Percentiles rank a stretch among this genome's conserved stretches.
Conservation (phyloP, 2,113 vertebrate genomes). For the Epinephelus lanceolatus region DNA sequence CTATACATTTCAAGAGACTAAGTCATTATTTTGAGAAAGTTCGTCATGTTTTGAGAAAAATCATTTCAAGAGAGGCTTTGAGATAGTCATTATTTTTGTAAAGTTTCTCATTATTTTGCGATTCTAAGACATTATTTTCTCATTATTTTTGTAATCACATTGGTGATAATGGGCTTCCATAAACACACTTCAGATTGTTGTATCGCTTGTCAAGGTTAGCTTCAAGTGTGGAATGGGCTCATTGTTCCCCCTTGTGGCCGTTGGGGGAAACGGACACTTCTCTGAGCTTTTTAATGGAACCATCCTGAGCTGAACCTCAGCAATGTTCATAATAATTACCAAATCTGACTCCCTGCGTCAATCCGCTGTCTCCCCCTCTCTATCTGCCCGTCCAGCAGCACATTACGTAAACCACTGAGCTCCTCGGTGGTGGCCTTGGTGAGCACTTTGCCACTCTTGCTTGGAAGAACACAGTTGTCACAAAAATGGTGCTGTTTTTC, state of each 20-base stretch:
- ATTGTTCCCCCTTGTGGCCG: background rate
- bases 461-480: slow-evolving; percentile 49
- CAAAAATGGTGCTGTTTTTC: slow-evolving; percentile 70
- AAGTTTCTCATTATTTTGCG: no score
- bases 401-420: slow-evolving; percentile 48
- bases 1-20: no score
- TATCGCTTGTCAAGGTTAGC: no score
- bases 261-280: background rate
- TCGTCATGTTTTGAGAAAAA: no score
- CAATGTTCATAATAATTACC: background rate
- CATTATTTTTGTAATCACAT: no score
- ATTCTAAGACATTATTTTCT: no score
- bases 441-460: slow-evolving; percentile 53
- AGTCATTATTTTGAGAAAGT: no score
- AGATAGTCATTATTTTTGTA: no score
- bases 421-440: slow-evolving; percentile 62
- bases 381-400: slow-evolving; percentile 49
- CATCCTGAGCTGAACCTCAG: background rate
- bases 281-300: background rate
- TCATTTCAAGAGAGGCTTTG: no score
- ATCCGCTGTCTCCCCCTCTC: slow-evolving; percentile 13
- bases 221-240: background rate
- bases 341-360: background rate
- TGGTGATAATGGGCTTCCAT: no score
- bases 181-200: no score